These are phyloP conservation scores for Heterodera filipjevi DNA, from an alignment of 2,888 invertebrate species.

Conservation along the genomic window DNA sequence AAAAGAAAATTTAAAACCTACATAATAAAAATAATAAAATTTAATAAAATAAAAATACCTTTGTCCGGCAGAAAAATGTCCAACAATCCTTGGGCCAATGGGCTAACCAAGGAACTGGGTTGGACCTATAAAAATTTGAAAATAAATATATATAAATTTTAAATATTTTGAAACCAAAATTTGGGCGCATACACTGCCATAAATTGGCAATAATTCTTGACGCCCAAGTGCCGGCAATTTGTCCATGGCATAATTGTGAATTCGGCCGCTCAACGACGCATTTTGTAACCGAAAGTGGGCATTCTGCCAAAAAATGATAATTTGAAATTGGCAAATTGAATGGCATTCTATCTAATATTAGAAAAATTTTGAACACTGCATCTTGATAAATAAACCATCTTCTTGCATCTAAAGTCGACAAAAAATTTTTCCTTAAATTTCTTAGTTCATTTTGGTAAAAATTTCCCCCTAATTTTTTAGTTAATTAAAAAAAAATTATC, in stretches of 20 bases:
- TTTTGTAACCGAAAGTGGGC: conserved; percentile 13
- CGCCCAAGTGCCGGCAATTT: conserved; percentile 21
- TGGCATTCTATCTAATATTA: not conserved
- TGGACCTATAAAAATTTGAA: conserved; percentile 27
- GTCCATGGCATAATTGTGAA: conserved; percentile 29
- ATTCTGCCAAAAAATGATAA: conserved; percentile 11
- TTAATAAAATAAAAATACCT: conserved; percentile 24
- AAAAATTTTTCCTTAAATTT: too few relatives aligned
- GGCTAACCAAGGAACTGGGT: conserved; percentile 34
- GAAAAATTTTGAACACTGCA: not conserved
- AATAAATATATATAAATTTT: not conserved
- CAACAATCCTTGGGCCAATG: conserved; percentile 41
- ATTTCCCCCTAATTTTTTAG: not conserved
- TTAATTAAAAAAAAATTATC: not conserved
- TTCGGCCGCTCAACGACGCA: conserved; percentile 27
- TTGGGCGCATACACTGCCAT: conserved; percentile 39
- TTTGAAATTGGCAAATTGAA: not conserved
- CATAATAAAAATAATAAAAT: too few relatives aligned
- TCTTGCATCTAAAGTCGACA: too few relatives aligned
- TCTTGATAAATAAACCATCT: not conserved
- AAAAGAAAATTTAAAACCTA: not conserved
- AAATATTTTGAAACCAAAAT: conserved; percentile 22
- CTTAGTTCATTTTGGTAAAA: too few relatives aligned
- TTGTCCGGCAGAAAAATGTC: conserved; percentile 40
- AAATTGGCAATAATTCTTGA: conserved; percentile 38